A percentile compares a stretch with the other conserved stretches of the same genome.
Evolutionary conservation across 2,113 vertebrate species (phyloP).

Genomic region (Budorcas taxicolor): DNA sequence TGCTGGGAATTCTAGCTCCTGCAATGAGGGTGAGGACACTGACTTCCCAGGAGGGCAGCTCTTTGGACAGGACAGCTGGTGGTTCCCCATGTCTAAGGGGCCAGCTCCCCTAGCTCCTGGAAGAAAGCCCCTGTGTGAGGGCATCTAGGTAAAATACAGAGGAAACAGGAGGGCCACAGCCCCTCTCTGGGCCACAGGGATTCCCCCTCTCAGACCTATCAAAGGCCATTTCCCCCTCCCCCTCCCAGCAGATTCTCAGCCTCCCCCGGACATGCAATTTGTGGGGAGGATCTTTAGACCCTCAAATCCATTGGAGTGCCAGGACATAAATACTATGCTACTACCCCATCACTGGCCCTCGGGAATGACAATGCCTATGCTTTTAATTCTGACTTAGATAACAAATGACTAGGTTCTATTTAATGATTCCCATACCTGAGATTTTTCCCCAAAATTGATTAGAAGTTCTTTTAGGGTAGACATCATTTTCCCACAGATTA

Average conservation of each 20-base stretch:
- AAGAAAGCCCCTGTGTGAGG: not conserved
- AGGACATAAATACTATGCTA: not conserved
- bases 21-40: not conserved
- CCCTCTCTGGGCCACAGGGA: not conserved
- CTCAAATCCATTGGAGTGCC: not conserved
- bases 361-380: not conserved
- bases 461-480: not conserved
- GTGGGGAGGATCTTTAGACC: not conserved
- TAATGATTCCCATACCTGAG: not conserved
- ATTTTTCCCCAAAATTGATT: not conserved
- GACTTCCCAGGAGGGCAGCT: not conserved
- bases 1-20: not conserved
- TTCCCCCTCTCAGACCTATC: not conserved
- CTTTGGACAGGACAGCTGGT: not conserved
- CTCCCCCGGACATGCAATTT: not conserved
- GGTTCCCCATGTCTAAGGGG: not conserved
- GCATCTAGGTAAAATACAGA: not conserved
- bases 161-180: not conserved
- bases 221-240: not conserved
- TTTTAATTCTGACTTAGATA: not conserved
- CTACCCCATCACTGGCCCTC: not conserved
- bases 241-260: not conserved
- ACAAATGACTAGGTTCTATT: not conserved
- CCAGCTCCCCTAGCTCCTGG: not conserved
- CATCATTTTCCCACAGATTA: not conserved